Conservation (phyloP, 2,113 vertebrate genomes). For the Calidris pygmaea region DNA sequence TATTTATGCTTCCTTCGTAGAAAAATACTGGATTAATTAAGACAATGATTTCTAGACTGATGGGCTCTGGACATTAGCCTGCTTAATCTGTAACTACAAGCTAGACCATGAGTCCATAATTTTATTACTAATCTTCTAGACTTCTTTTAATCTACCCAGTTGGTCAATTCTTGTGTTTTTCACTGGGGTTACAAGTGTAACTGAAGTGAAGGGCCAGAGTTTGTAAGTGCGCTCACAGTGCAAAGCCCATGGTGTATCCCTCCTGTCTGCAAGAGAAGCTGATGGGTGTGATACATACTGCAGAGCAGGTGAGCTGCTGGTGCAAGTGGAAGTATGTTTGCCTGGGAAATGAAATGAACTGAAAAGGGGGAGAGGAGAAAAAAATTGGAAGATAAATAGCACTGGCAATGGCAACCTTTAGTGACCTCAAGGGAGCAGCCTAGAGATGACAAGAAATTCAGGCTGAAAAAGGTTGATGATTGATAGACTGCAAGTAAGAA, state of each 20-base stretch:
- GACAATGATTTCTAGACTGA: neutral
- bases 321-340: constrained; percentile 44
- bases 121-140: neutral
- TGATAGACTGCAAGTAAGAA: constrained; percentile 32
- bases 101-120: neutral
- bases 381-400: constrained; percentile 52
- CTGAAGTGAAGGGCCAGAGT: neutral
- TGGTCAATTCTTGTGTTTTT: neutral
- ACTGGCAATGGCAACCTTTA: constrained; percentile 36
- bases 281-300: constrained; percentile 14
- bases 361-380: constrained; percentile 16
- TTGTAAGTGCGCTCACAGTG: neutral
- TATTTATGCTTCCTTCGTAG: neutral
- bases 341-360: neutral
- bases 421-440: constrained; percentile 31
- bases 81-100: neutral
- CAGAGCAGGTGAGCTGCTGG: constrained; percentile 30
- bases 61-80: neutral
- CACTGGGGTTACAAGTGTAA: neutral
- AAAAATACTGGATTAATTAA: neutral
- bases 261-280: neutral
- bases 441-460: constrained; percentile 43
- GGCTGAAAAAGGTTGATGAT: constrained; percentile 9
- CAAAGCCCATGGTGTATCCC: neutral
- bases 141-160: neutral